phyloP scores from a whole-genome alignment of 2,888 invertebrate genomes.

The Cinara cedri region DNA sequence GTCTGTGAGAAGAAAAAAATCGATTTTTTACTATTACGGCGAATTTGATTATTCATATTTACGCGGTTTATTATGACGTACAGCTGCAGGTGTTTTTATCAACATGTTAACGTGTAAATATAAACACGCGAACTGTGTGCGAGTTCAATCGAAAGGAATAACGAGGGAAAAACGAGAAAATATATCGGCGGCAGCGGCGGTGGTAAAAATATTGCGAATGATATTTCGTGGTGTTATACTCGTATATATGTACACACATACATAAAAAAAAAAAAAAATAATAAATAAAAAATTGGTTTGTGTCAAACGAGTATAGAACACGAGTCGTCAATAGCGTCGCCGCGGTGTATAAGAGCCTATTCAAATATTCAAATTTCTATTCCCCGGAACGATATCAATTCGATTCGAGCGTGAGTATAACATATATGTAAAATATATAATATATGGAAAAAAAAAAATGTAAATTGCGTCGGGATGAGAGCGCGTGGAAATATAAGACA shows the following conservation, averaged over 20 bases:
- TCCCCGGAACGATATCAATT: slow-evolving; percentile 30
- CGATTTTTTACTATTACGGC: not conserved
- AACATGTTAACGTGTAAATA: too few species aligned
- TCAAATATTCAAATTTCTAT: slow-evolving; percentile 45
- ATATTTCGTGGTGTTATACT: not conserved
- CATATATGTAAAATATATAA: slow-evolving; percentile 18
- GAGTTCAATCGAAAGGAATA: not conserved
- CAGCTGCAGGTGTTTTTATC: not conserved
- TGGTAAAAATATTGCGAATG: slow-evolving; percentile 5
- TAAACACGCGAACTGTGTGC: too few species aligned
- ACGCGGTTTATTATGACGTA: not conserved
- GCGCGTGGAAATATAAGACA: not conserved
- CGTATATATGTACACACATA: not conserved
- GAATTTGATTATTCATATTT: not conserved
- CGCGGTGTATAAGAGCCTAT: slow-evolving; percentile 2
- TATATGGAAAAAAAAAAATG: not conserved
- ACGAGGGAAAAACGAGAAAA: too few species aligned
- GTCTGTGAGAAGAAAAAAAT: too few species aligned
- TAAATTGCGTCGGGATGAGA: not conserved
- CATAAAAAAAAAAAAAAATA: slow-evolving; percentile 7
- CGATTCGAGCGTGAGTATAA: slow-evolving; percentile 17
- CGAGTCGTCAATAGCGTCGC: not conserved
- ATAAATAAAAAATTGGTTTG: not conserved
- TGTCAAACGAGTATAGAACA: slow-evolving; percentile 12
- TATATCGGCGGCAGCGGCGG: too few species aligned